Base-by-base conservation (phyloP, 2,888 invertebrate genomes). In the Drosophila falleni region DNA sequence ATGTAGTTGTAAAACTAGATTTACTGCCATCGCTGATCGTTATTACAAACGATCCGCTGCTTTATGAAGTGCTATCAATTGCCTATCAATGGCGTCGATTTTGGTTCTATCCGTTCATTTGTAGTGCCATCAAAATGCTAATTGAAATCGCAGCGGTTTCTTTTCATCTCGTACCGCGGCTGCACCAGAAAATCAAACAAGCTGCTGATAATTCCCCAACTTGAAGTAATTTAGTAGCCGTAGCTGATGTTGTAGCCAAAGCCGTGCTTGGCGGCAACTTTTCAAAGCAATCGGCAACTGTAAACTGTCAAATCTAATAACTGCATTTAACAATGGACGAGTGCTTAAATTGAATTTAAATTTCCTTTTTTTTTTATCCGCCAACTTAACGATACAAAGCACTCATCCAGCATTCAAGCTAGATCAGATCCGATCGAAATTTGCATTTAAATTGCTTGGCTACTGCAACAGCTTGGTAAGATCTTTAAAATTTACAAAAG, bases 261-360 rank as follows among this genome's bases (percentile, higher is more conserved):
- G 11, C 67, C 26, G 31, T 19, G 31, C 23, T 31, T 23, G 46
- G 67, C 89, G 84, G 85, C 79, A 29, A 26, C 47, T 58, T 64
- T 61, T 81, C 79, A 89, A 85, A 89, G 83, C 66, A 44, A 58
- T 61, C 67, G 78, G 58, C 71, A 67, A 70, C 80, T 78, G 87
- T 81, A 80, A 88, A 74, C 87, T 89, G 87, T 89, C 89, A 89
- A 89, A 84, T 90, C 85, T 87, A 89, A 87, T 89, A 87, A 90
- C 90, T 82, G 82, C 78, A 81, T 89, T 85, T 74, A 79, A 84
- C 89, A 86, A 87, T 80, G 50, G 71, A 69, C 47, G 69, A 83
- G 67, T 81, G 72, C 64, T 69, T 69, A 86, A 81, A 86, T 87
- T 89, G 78, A 89, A 89, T 75, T 78, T 58, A 33, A 55, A 47